Evolutionary conservation across 2,888 invertebrate species (phyloP), one percentile per base, ranked within the genome.

Genomic region (Drosophila nr. medialis): DNA sequence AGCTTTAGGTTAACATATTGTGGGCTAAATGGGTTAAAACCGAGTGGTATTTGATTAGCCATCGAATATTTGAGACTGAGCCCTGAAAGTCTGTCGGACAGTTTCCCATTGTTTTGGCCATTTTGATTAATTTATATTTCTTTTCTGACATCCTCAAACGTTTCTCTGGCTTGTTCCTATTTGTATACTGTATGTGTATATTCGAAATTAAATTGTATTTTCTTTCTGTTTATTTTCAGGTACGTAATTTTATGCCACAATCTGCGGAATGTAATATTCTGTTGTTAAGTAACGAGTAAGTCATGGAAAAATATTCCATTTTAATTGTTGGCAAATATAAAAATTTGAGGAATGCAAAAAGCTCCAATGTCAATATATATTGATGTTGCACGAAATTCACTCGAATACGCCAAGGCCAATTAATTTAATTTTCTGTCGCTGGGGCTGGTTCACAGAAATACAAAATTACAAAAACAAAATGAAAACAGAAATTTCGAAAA

Each of bases 321-420:
- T 34, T 50, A 51, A 34, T 61, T 58, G 51, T 58, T 60, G 56
- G 30, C 58, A 67, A 69, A 69, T 24, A 61, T 8, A 27, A 67
- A 7, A 63, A 74, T 78, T 70, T 55, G 56, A 38, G 63, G 53
- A 34, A 77, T 82, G 77, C 72, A 62, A 58, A 68, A 71, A 72
- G 64, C 63, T 59, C 56, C 73, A 72, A 72, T 77, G 75, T 77
- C 77, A 83, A 85, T 89, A 85, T 80, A 73, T 85, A 73, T 79
- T 65, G 30, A 70, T 59, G 45, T 75, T 71, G 42, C 61, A 68
- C 67, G 64, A 62, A 72, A 85, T 80, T 73, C 77, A 54, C 68
- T 67, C 70, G 13, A 13, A 38, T n/a, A 36, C 4, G 38, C 63
- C 83, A 87, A 85, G 83, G 89, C 73, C 83, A 84, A 75, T 76